Evolutionary conservation across 1,140 invertebrate species (phyloP), one percentile per base, ranked within the genome.

Genomic region (Drosophila sucinea): DNA sequence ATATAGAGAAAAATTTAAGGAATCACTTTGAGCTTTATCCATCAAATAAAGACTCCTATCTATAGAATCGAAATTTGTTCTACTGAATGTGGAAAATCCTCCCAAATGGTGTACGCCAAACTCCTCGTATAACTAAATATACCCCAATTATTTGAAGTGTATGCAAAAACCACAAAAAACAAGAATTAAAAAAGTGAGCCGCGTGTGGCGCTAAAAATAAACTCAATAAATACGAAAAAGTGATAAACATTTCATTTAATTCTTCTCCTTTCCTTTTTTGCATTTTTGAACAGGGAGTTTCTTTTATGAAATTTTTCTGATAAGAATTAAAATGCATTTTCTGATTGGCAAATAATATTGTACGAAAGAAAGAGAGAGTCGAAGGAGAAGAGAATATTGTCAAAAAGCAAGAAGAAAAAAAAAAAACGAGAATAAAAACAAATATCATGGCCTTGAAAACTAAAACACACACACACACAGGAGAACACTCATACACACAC

Each of bases 191-290:
- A 72, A 79, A 65, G 67, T 65, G 60, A 51, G 68, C 62, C 68
- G 75, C 71, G 71, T 85, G 82, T 87, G 82, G 71, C 82, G 82
- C 76, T 86, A 82, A 79, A 86, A 82, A 87, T 86, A 76, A 87
- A 55, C 66, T 29, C 33, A 68, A 29, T 64, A 44, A 65, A 69
- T 66, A 67, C 67, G 71, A 58, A 67, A 51, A 41, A 25, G 73
- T 62, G 73, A 85, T 85, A 85, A 74, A 85, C 68, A 64, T 57
- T 64, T 60, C 76, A 41, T 60, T 76, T 56, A 32, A 76, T 27
- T 57, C 17, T 17, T 17, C 17, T 17, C 0, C 17, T 75, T 75
- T 75, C 68, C 62, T 68, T 76, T 30, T n/a, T 11, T 55, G 8
- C 7, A 11, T 11, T 55, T 58, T 23, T 57, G 17, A 57, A 25